Evolutionary conservation across 2,113 vertebrate species (phyloP), one percentile per base, ranked within the genome.

Genomic region (Elephantulus edwardii): DNA sequence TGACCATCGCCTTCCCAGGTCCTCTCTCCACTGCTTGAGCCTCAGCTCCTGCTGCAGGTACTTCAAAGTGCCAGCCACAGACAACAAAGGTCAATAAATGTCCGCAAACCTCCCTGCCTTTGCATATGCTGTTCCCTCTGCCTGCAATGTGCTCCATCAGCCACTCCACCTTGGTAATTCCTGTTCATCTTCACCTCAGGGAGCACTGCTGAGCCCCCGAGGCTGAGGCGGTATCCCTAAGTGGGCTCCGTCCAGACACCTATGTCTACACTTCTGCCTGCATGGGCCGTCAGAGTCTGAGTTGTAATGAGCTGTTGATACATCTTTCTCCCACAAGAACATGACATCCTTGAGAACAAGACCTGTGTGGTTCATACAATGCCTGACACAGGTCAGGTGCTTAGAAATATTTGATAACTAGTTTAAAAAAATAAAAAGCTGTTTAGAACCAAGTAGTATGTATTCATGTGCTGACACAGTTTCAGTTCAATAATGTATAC

Each of bases 341-440:
- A 3, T 28, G 6, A 30, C 24, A 42, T 42, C 28, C 42, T 68
- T 50, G 62, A 91, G 22, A 48, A 66, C 38, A 42, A 70, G 26
- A 9, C 8, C 35, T 46, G 2, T 30, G 9, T 42, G 17, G 42
- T 42, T 64, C 28, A 74, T 60, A 35, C 35, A 33, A 9, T 54
- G 35, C 46, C 68, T 84, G 28, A 40, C 26, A 28, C 12, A 5
- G 11, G 5, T 50, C 22, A 82, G 68, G 16, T 74, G 19, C 48
- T 81, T 46, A 84, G 40, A 76, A 68, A 35, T n/a, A 90, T 71
- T 62, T 80, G 17, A 72, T 62, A 88, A 70, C 56, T 79, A 86
- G 30, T 30, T 54, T n/a, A 89, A 52, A 74, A 52, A 62, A 87
- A 86, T 42, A 9, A 3, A 44, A 19, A 87, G n/a, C 28, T 28